Base-by-base conservation (phyloP, 1,140 invertebrate genomes). In the Ptiloglossa arizonensis region DNA sequence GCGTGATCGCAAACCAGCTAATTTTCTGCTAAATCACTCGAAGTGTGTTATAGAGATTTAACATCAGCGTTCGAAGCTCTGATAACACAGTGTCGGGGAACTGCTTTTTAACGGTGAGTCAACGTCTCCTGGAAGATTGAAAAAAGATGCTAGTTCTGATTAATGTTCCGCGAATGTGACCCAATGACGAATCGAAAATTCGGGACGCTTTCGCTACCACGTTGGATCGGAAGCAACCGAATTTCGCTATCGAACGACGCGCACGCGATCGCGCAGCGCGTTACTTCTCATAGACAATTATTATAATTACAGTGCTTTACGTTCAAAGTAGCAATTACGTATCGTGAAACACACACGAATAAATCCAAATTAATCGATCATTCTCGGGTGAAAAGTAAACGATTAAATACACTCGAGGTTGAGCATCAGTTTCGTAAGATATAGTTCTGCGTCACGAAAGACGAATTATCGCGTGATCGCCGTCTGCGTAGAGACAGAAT, bases 291-390 rank as follows among this genome's bases (percentile, higher is more conserved):
- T 15, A n/a, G n/a, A 54, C 48, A 15, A 11, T 56, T 24, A 19
- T 60, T 6, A 22, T 17, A 38, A 56, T 66, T 24, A 11, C 72
- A 13, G 9, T 24, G 57, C 22, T 62, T 57, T 46, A 4, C 13
- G 2, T 5, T 27, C 2, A 5, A n/a, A 46, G 15, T 15, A 5
- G 41, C 24, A 54, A 56, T 46, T 35, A 68, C 13, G 0, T 35
- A 17, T 35, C 24, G 50, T 17, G 32, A 48, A 32, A 19, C 41
- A 17, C 13, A 22, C 64, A 4, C 44, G n/a, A 46, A 64, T 57
- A n/a, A 63, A 68, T 83, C 32, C 11, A 15, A 68, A 57, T 13
- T 79, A 56, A 83, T 75, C 75, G 59, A 82, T 79, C 38, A 46
- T 79, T 50, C 35, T 35, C 22, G 22, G n/a, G 46, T 29, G 24